These are phyloP conservation scores for Thalassophryne amazonica DNA, from an alignment of 2,797 vertebrate genomes.

Conservation along the genomic window DNA sequence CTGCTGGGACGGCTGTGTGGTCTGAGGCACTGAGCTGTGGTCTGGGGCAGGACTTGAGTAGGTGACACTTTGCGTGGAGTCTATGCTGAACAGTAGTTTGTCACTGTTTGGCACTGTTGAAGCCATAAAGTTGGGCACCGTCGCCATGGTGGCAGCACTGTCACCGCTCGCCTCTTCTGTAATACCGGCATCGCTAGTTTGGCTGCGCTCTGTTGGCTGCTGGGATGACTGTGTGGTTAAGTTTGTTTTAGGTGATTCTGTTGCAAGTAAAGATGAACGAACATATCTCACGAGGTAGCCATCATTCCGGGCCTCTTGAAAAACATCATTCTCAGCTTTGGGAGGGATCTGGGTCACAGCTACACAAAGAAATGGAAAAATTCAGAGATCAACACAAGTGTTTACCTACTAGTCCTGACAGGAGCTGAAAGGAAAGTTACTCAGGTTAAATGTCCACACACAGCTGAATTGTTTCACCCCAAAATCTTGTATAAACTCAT, in stretches of 20 bases:
- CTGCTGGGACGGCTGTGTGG: no score
- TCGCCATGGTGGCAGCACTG: no score
- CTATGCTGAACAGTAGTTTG: no score
- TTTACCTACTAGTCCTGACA: slow-evolving; percentile 35
- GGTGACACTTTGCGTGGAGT: no score
- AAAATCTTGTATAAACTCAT: slow-evolving; percentile 55
- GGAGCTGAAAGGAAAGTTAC: slow-evolving; percentile 45
- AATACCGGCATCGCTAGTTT: no score
- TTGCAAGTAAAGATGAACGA: not conserved
- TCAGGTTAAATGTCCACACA: not conserved
- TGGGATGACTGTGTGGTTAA: not conserved
- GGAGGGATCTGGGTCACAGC: slow-evolving; percentile 23
- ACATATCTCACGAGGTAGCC: slow-evolving; percentile 46
- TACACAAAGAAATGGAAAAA: slow-evolving; percentile 40
- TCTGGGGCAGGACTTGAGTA: not conserved
- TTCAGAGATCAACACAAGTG: slow-evolving; percentile 26
- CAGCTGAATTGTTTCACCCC: not conserved
- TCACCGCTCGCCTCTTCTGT: not conserved
- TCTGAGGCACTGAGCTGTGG: not conserved
- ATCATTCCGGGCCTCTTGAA: slow-evolving; percentile 54
- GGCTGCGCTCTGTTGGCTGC: not conserved
- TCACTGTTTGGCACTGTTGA: not conserved
- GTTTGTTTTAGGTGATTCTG: slow-evolving; percentile 5
- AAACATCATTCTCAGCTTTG: slow-evolving; percentile 36
- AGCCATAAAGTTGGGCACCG: not conserved